Percentiles rank a stretch among this genome's conserved stretches.
Conservation (phyloP, 2,113 vertebrate species). For the Rhea americana region DNA sequence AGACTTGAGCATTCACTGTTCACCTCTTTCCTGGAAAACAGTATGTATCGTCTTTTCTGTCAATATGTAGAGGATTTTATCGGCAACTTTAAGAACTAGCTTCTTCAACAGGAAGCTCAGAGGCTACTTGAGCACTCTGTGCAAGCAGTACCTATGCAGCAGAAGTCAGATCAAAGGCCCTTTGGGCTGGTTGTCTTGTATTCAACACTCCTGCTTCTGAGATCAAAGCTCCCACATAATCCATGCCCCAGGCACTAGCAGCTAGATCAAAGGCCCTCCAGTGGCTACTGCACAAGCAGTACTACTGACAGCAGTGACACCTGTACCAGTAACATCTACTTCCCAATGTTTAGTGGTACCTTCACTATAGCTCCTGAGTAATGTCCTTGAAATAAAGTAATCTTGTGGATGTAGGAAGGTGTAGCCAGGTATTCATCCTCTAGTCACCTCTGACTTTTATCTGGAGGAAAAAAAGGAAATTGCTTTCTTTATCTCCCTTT, state of each 20-base stretch:
- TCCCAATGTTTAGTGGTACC: background rate
- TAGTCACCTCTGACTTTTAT: slow-evolving; percentile 30
- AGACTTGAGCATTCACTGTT: background rate
- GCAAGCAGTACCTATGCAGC: background rate
- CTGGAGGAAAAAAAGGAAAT: background rate
- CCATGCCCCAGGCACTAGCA: slow-evolving; percentile 37
- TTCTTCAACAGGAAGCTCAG: background rate
- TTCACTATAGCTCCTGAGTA: background rate
- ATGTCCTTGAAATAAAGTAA: background rate
- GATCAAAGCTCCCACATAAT: slow-evolving; percentile 62
- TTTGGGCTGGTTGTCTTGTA: slow-evolving; percentile 9
- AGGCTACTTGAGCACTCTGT: background rate
- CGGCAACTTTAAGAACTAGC: background rate
- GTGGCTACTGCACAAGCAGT: slow-evolving; percentile 9
- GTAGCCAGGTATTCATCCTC: background rate
- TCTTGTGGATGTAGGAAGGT: background rate
- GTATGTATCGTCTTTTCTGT: background rate
- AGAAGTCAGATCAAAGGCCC: slow-evolving; percentile 39
- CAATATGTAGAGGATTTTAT: background rate
- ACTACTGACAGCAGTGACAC: background rate
- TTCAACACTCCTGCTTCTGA: slow-evolving; percentile 51
- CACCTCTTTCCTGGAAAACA: background rate
- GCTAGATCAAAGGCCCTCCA: slow-evolving; percentile 38
- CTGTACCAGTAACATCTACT: slow-evolving; percentile 14
- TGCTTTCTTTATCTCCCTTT: background rate